Evolutionary conservation across 2,113 vertebrate species (phyloP).

Genomic region (Daubentonia madagascariensis): DNA sequence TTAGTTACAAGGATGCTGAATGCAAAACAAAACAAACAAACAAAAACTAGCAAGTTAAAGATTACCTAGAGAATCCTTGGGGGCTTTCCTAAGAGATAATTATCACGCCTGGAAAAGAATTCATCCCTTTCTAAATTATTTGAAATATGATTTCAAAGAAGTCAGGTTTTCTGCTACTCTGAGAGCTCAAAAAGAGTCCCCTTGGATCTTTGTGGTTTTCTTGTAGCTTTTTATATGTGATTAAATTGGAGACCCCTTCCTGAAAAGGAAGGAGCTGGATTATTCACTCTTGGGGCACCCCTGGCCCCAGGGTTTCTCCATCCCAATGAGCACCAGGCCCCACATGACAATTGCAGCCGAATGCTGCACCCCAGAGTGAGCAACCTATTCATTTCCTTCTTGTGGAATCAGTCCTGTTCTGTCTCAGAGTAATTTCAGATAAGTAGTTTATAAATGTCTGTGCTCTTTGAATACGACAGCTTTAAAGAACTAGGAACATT

Average conservation of each 20-base stretch:
- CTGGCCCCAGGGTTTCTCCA: background rate
- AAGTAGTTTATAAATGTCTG: background rate
- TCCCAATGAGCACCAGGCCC: accelerated
- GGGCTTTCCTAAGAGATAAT: background rate
- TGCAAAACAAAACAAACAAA: background rate
- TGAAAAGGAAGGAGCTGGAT: background rate
- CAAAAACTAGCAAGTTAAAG: background rate
- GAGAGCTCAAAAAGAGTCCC: background rate
- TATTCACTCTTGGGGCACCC: background rate
- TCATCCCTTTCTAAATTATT: background rate
- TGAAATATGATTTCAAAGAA: background rate
- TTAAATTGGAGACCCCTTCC: background rate
- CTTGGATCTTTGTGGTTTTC: background rate
- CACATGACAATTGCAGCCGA: background rate
- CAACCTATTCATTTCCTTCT: background rate
- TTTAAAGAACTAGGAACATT: background rate
- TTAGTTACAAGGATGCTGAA: background rate
- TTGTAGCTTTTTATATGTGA: background rate
- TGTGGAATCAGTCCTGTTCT: background rate
- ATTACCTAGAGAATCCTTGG: background rate
- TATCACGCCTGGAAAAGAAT: background rate
- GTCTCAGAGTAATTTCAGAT: background rate
- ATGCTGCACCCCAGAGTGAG: accelerated
- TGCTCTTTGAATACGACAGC: background rate
- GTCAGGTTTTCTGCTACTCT: background rate